Conservation (phyloP, 2,797 vertebrate genomes). For the Sebastes trivittatus region DNA sequence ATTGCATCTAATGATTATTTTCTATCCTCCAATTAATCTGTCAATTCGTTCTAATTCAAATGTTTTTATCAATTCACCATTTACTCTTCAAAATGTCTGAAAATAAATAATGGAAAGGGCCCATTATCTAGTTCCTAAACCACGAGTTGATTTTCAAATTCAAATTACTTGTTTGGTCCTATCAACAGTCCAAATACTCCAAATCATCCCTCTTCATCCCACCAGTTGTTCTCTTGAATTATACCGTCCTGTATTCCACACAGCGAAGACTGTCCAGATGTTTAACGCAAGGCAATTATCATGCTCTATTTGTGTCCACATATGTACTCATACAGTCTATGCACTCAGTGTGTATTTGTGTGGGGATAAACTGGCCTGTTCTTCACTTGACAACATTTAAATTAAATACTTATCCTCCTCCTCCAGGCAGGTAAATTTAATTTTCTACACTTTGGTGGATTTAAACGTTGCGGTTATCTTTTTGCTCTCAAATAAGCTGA, state of each 20-base stretch:
- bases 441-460: neutral
- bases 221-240: neutral
- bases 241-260: neutral
- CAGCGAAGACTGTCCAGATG: conserved; percentile 46
- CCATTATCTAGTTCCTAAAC: no score
- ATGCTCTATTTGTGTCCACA: conserved; percentile 55
- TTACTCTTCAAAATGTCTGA: no score
- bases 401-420: neutral
- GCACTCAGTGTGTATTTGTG: neutral
- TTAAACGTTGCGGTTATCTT: conserved; percentile 19
- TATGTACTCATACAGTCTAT: neutral
- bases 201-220: neutral
- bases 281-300: conserved; percentile 49
- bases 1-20: no score
- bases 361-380: neutral
- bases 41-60: no score
- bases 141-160: no score
- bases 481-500: conserved; percentile 33
- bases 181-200: no score
- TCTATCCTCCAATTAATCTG: no score
- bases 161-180: no score
- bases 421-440: neutral
- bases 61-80: no score
- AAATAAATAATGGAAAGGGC: no score
- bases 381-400: neutral